Evolutionary conservation across 2,113 vertebrate species (phyloP), one percentile per base, ranked within the genome.

Genomic region (Heloderma charlesbogerti): DNA sequence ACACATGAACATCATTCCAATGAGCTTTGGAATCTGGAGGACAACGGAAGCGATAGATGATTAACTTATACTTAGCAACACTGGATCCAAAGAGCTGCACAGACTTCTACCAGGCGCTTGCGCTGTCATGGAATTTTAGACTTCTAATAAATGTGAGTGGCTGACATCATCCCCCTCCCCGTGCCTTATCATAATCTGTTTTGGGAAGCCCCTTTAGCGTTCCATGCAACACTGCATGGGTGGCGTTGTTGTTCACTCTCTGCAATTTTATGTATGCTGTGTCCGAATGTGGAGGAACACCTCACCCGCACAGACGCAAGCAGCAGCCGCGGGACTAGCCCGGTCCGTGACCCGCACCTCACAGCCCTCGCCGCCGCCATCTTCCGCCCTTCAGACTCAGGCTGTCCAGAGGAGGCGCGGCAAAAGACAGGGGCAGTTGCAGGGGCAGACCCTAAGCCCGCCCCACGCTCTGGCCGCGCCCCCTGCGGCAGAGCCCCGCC

Each of bases 371-470:
- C n/a, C n/a, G 7, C 13, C 78, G 66, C 69, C 84, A 18, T 5
- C 1, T 31, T 0, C 0, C 3, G 2, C 0, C 0, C 0, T 8
- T 0, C 0, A 0, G 0, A 0, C 0, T 13, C 0, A 1, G 54
- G 4, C 40, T 0, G 78, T 1, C 31, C 22, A 54, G 7, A 48
- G 27, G 27, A 25, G n/a, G 1, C 1, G 45, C 9, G 34, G 34
- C 45, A 3, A 57, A 10, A 0, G 12, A 16, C 3, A 1, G 45
- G 18, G 18, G 31, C 13, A 34, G 12, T 74, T 37, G 72, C 1
- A n/a, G 71, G 15, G 31, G 71, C 78, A 5, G 10, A n/a, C n/a
- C n/a, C n/a, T n/a, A n/a, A n/a, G n/a, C n/a, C n/a, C n/a, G n/a
- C n/a, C 71, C 12, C 71, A 74, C 34, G 16, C 34, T 15, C 16